A percentile compares a stretch with the other conserved stretches of the same genome.
Evolutionary conservation across 2,113 vertebrate genomes (phyloP).

Genomic region (Cinclus mexicanus): DNA sequence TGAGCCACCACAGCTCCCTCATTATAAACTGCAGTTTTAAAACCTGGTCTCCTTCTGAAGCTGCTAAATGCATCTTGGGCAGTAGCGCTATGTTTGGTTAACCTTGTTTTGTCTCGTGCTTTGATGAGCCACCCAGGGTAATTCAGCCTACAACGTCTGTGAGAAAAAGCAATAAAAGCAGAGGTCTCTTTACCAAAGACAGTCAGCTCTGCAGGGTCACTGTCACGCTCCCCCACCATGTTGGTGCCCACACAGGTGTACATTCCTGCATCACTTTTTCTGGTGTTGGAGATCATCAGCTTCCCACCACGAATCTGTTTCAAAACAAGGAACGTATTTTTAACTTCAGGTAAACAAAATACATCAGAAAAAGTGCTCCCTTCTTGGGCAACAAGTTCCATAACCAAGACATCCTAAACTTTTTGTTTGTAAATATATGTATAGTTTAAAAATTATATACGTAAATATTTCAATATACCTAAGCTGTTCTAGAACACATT

Average conservation of each 20-base stretch:
- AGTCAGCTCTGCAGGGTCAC: slow-evolving; percentile 94
- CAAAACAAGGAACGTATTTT: not conserved
- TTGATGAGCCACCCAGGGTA: not conserved
- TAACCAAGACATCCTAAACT: not conserved
- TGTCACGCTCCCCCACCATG: slow-evolving; percentile 97
- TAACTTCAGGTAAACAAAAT: not conserved
- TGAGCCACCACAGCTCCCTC: not conserved
- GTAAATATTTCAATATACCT: not conserved
- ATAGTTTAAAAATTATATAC: not conserved
- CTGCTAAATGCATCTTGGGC: not conserved
- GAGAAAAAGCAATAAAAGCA: not conserved
- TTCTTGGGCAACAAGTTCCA: not conserved
- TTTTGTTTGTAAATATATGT: not conserved
- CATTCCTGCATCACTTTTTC: slow-evolving; percentile 93
- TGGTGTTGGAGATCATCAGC: slow-evolving; percentile 97
- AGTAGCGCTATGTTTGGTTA: not conserved
- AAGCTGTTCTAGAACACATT: not conserved
- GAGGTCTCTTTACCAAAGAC: slow-evolving; percentile 87
- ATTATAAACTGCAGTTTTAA: not conserved
- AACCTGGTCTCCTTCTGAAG: not conserved
- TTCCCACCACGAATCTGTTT: slow-evolving; percentile 94
- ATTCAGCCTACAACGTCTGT: not conserved
- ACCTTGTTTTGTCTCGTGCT: not conserved
- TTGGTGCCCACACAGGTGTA: slow-evolving; percentile 97
- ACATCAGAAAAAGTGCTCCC: not conserved